Evolutionary conservation across 2,797 vertebrate genomes (phyloP), one percentile per base, ranked within the genome.

Genomic region (Zalophus californianus): DNA sequence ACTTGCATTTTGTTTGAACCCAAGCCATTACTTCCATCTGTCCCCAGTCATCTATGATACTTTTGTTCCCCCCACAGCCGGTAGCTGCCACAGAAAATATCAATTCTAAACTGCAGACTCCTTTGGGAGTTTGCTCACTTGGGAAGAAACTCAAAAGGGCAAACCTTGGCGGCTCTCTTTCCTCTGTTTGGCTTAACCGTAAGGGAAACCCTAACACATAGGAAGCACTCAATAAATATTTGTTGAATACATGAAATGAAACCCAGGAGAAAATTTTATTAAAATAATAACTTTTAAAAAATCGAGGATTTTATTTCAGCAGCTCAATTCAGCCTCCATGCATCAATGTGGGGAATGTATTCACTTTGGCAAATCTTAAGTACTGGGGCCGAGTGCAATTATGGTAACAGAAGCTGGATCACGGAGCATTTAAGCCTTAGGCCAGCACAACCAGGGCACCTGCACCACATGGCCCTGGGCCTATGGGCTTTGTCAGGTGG

Each of bases 11-110:
- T 80, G 54, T 75, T 32, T 58, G 27, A 94, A 60, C 21, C 72
- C 86, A 73, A 82, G 89, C 84, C 62, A 38, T 80, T 29, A 12
- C 32, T 85, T 87, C 94, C 90, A 87, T 92, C 96, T 98, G 96
- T 96, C 91, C 58, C 48, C 83, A 80, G 73, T 75, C 38, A 90
- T 58, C 78, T 48, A 2, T 52, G 85, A 88, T 62, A 85, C 83
- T 91, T 73, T n/a, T 70, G 80, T 56, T 70, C 70, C 64, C 70
- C 54, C 50, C 8, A 2, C 27, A 77, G 78, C 93, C 80, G 75
- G 90, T 80, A 92, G 89, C 68, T 60, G 94, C 82, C 95, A 89
- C 52, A 80, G 78, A 72, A 79, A 84, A 85, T 72, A 38, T 48
- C n/a, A 23, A 16, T 35, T 83, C 82, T 38, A 20, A 77, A 50